These are phyloP conservation scores for Pontoporia blainvillei DNA, from an alignment of 2,113 vertebrate species.

Conservation along the genomic window DNA sequence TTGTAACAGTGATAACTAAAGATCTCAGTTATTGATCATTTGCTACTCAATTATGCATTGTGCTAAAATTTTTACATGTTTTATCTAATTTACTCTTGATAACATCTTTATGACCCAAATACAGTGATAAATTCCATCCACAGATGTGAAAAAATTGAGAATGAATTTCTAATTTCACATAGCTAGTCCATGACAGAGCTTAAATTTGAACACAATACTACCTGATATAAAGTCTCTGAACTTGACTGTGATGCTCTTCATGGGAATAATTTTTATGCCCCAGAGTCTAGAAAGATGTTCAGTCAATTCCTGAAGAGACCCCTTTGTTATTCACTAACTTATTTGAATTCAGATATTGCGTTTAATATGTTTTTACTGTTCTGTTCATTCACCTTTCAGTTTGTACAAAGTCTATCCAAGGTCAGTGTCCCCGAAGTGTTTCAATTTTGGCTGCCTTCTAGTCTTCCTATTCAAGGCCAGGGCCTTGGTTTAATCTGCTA, in stretches of 20 bases:
- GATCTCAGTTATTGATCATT: not conserved
- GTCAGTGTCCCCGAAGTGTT: not conserved
- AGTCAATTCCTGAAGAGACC: not conserved
- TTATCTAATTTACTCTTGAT: not conserved
- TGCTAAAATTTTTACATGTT: not conserved
- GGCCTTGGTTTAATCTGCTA: not conserved
- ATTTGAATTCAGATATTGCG: not conserved
- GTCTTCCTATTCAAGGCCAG: not conserved
- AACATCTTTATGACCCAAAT: not conserved
- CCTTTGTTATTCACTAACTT: not conserved
- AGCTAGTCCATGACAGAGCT: not conserved
- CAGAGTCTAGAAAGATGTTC: not conserved
- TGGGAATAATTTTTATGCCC: not conserved
- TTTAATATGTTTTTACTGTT: not conserved
- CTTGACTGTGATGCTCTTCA: not conserved
- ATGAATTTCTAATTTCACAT: not conserved
- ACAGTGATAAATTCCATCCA: not conserved
- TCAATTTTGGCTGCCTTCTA: not conserved
- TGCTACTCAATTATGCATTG: not conserved
- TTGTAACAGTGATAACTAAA: not conserved
- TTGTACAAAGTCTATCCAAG: not conserved
- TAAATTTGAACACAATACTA: not conserved
- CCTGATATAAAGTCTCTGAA: not conserved
- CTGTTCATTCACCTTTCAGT: not conserved
- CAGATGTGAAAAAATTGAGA: not conserved